Evolutionary conservation across 2,113 vertebrate genomes (phyloP).

Genomic region (Stigmatopora nigra): DNA sequence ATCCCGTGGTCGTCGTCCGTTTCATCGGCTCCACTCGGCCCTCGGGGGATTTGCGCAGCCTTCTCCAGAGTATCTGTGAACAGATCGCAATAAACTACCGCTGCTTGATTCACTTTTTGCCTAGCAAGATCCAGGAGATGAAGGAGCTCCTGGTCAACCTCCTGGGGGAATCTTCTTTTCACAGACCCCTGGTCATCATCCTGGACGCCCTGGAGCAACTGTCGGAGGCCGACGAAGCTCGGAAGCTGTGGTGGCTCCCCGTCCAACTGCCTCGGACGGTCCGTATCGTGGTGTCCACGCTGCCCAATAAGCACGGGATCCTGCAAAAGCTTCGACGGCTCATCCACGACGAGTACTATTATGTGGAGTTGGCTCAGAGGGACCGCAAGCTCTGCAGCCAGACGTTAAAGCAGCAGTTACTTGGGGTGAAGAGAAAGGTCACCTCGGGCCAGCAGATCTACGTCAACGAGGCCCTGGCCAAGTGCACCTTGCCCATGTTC

Average conservation of each 20-base stretch:
- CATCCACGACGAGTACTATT: conserved; percentile 85
- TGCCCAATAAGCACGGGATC: conserved; percentile 95
- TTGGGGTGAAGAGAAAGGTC: conserved; percentile 90
- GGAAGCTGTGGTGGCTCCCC: conserved; percentile 97
- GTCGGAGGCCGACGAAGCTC: conserved; percentile 84
- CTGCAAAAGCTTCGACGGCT: conserved; percentile 90
- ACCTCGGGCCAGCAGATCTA: conserved; percentile 98
- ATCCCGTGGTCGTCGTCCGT: conserved; percentile 89
- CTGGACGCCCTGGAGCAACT: conserved; percentile 92
- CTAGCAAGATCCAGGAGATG: conserved; percentile 95
- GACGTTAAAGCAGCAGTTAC: conserved; percentile 91
- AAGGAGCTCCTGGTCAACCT: conserved; percentile 89
- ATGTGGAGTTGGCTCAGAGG: conserved; percentile 83
- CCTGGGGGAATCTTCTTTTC: conserved; percentile 86
- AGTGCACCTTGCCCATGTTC: conserved; percentile 97
- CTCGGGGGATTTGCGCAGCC: conserved; percentile 81
- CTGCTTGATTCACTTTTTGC: conserved; percentile 90
- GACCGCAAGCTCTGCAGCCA: conserved; percentile 96
- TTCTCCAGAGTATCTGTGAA: conserved; percentile 94
- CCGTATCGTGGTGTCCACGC: conserved; percentile 87
- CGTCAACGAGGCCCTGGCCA: conserved; percentile 91
- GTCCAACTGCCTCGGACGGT: conserved; percentile 88
- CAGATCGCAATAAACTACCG: conserved; percentile 91
- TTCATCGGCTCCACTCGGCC: conserved; percentile 87
- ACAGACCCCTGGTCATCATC: conserved; percentile 87